These are phyloP conservation scores for Nasonia giraulti DNA, from an alignment of 1,140 invertebrate genomes.

Conservation along the genomic window DNA sequence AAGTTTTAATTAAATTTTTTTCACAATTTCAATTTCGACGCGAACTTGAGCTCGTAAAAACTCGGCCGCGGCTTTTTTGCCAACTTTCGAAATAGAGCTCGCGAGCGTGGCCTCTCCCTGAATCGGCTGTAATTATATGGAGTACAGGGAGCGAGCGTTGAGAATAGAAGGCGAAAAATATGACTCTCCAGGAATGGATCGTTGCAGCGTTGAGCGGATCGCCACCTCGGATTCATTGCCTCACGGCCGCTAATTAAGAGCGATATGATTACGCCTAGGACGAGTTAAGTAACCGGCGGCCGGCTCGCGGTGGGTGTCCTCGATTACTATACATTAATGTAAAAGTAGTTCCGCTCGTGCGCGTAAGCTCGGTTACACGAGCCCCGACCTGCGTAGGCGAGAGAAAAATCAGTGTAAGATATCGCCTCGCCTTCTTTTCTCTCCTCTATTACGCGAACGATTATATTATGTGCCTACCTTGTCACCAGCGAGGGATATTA, in stretches of 20 bases:
- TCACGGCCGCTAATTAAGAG: conserved; percentile 38
- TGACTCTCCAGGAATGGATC: neutral
- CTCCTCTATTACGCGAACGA: too few relatives aligned
- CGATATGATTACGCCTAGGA: conserved; percentile 40
- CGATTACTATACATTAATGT: conserved; percentile 34
- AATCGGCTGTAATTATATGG: neutral
- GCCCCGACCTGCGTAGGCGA: conserved; percentile 7
- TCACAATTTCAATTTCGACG: conserved; percentile 29
- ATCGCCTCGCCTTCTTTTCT: conserved; percentile 26
- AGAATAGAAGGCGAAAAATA: neutral
- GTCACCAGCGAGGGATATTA: neutral
- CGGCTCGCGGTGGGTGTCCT: conserved; percentile 31
- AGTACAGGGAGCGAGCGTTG: too few relatives aligned
- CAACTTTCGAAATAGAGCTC: neutral
- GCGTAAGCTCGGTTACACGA: neutral
- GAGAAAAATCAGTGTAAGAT: neutral
- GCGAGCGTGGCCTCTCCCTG: neutral
- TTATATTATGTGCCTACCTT: neutral
- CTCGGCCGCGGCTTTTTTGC: neutral
- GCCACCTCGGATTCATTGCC: conserved; percentile 29
- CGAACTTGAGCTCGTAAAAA: neutral
- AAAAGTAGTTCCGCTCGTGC: neutral
- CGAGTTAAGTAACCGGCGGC: conserved; percentile 29
- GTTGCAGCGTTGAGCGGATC: neutral
- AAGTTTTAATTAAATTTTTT: conserved; percentile 45